Base-by-base conservation (phyloP, 2,113 vertebrate genomes). In the Zonotrichia leucophrys region DNA sequence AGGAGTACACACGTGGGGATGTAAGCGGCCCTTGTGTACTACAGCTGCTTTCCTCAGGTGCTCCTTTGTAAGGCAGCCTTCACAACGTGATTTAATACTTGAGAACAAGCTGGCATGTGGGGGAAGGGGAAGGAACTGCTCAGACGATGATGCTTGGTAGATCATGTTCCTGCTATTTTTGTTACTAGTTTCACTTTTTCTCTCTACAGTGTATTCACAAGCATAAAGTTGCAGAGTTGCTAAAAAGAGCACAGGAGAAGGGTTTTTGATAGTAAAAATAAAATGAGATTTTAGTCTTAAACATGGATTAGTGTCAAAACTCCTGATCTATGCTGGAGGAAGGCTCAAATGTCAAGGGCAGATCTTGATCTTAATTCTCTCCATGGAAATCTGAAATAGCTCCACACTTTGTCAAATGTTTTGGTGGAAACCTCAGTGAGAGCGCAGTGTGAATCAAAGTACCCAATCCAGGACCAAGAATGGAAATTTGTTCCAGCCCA, bases 21-120 rank as follows among this genome's bases (percentile, higher is more conserved):
- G 53, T 84, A 88, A 69, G 74, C 60, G 66, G 80, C 68, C 74
- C 53, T 35, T 16, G 73, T 1, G 13, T 89, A 83, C 76, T 89
- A 80, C 72, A 88, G 79, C 75, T 69, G 52, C 79, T 63, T 95
- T 91, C 79, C 50, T 86, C 15, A 24, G 89, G 80, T 91, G 59
- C 67, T 94, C 35, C 88, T 96, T 87, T 94, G 44, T 53, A 81
- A 77, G 80, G 75, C 92, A 87, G 64, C 50, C 55, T 75, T 87
- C 59, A 83, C 3, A 0, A 69, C 77, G 83, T 81, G 49, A 82
- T 95, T 97, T 90, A 94, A 94, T 86, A 28, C 87, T 76, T 90
- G 67, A 67, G 59, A 96, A 76, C 55, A 82, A 83, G 90, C 64
- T 6, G 31, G 68, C 33, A 18, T 9, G 2, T 80, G 68, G 42